Conservation (phyloP, 2,888 invertebrate species). For the Arrhopalites spinosus region DNA sequence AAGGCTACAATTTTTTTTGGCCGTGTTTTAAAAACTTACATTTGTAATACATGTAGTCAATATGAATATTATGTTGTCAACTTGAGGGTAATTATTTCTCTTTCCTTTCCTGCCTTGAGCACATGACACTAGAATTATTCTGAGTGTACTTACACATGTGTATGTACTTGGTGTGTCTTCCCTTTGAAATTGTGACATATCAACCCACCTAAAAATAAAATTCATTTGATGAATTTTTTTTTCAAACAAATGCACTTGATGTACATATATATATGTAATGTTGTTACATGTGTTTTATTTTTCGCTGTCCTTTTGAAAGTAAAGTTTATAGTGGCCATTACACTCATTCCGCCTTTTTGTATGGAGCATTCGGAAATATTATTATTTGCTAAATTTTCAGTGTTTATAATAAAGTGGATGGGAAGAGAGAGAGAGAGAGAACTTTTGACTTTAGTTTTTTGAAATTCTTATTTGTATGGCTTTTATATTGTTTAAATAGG, state of each 20-base stretch:
- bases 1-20: not conserved
- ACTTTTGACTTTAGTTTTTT: not conserved
- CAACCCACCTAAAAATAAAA: not conserved
- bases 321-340: no score
- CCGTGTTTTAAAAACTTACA: not conserved
- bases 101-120: no score
- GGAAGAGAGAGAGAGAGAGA: not conserved
- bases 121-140: not conserved
- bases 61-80: not conserved
- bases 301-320: no score
- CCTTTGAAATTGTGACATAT: not conserved
- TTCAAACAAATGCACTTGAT: not conserved
- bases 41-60: not conserved
- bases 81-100: not conserved
- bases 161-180: not conserved
- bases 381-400: not conserved
- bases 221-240: not conserved
- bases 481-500: not conserved
- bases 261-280: not conserved
- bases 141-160: not conserved
- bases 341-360: not conserved
- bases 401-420: not conserved
- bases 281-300: not conserved
- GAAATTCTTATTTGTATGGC: not conserved
- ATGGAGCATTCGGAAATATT: not conserved